Percentiles rank a stretch among this genome's conserved stretches.
Conservation (phyloP, 2,797 vertebrate species). For the Sebastes trivittatus region DNA sequence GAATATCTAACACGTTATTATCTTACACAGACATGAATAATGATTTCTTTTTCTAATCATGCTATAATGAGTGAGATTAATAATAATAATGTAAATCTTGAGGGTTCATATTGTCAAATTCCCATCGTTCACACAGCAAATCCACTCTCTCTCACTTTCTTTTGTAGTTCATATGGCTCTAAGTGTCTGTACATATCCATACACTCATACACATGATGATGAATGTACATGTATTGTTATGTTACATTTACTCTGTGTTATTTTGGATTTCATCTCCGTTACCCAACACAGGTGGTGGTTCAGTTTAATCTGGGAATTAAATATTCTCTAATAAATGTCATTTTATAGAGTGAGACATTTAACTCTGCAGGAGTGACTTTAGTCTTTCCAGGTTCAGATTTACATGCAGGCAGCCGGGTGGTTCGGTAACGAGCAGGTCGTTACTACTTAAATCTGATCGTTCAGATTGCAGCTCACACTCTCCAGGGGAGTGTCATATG, state of each 20-base stretch:
- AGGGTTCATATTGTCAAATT: neutral
- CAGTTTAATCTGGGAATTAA: neutral
- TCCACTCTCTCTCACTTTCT: neutral
- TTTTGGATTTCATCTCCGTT: neutral
- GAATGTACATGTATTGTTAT: neutral
- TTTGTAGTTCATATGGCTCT: constrained; percentile 49
- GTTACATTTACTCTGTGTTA: neutral
- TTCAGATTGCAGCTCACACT: no score
- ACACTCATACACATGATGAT: neutral
- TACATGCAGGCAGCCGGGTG: neutral
- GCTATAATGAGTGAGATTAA: neutral
- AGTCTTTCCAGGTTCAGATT: neutral
- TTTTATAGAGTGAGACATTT: neutral
- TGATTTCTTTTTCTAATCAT: neutral
- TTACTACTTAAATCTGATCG: no score
- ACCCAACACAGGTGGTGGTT: neutral
- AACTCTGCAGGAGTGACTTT: neutral
- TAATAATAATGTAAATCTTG: neutral
- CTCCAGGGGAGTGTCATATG: no score
- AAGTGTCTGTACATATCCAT: constrained; percentile 15
- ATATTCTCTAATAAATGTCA: neutral
- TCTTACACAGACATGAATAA: neutral
- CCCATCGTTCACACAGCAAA: neutral
- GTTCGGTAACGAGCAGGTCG: neutral
- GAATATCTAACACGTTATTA: neutral